phyloP scores from a whole-genome alignment of 2,797 vertebrate genomes.

The Molothrus ater region DNA sequence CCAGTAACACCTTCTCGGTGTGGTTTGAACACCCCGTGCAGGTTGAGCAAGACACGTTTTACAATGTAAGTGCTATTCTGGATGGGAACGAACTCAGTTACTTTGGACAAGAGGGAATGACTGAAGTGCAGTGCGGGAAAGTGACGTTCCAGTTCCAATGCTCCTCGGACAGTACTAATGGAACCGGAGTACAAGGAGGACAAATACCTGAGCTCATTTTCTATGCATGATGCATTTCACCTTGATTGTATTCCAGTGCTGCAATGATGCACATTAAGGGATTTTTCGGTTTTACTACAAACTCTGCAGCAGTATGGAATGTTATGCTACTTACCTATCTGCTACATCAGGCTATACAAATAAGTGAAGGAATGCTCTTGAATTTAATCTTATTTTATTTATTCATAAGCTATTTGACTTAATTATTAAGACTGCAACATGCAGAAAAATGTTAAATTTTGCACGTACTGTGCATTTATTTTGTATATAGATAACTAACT shows the following conservation, averaged over 20 bases:
- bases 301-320: constrained; percentile 78
- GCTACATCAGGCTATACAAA: constrained; percentile 75
- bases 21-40: constrained; percentile 98
- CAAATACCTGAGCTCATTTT: constrained; percentile 99
- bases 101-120: constrained; percentile 98
- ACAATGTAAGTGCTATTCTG: constrained; percentile 92
- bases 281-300: constrained; percentile 26
- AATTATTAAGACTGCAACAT: constrained; percentile 75
- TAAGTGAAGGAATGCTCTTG: constrained; percentile 82
- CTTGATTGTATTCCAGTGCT: constrained; percentile 60
- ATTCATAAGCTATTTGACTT: constrained; percentile 89
- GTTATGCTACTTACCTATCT: constrained; percentile 77
- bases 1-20: constrained; percentile 90
- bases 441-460: constrained; percentile 72
- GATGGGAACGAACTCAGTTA: constrained; percentile 98
- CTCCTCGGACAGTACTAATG: constrained; percentile 98
- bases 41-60: constrained; percentile 94
- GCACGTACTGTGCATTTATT: constrained; percentile 79
- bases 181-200: constrained; percentile 96
- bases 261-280: constrained; percentile 42
- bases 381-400: constrained; percentile 87
- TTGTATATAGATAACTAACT: constrained; percentile 86
- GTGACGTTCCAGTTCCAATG: constrained; percentile 99
- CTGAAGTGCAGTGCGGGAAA: constrained; percentile 94
- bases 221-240: constrained; percentile 85